Evolutionary conservation across 2,113 vertebrate genomes (phyloP).

Genomic region (Odobenus rosmarus): DNA sequence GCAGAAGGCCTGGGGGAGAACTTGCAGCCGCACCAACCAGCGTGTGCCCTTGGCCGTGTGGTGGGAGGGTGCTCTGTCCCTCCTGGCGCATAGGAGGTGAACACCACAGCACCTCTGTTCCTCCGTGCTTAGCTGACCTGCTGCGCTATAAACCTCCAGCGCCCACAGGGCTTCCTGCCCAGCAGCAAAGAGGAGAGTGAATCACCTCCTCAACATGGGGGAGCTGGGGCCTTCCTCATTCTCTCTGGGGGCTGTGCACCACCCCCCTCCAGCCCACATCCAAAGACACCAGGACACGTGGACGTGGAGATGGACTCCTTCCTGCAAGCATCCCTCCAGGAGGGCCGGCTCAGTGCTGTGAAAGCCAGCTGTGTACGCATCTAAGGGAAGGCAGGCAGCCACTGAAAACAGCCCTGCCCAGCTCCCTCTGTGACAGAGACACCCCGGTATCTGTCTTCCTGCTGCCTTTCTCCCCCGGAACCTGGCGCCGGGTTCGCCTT

Average conservation of each 20-base stretch:
- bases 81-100: background rate
- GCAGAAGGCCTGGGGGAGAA: background rate
- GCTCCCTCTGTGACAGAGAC: background rate
- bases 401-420: slow-evolving; percentile 61
- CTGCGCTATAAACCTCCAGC: background rate
- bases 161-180: background rate
- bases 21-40: rapidly evolving
- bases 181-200: background rate
- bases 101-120: rapidly evolving
- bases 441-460: background rate
- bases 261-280: background rate
- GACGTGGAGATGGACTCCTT: background rate
- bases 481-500: slow-evolving; percentile 46
- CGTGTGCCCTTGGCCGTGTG: background rate
- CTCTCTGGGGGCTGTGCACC: background rate
- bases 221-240: background rate
- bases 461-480: slow-evolving; percentile 30
- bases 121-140: rapidly evolving
- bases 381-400: slow-evolving; percentile 52
- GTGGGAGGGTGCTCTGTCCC: background rate
- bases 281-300: background rate
- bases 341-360: background rate
- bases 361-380: slow-evolving; percentile 58
- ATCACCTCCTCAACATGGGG: rapidly evolving
- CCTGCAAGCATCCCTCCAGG: slow-evolving; percentile 12